Base-by-base conservation (phyloP, 23 tunicate species). In the Halocynthia aurantium region DNA sequence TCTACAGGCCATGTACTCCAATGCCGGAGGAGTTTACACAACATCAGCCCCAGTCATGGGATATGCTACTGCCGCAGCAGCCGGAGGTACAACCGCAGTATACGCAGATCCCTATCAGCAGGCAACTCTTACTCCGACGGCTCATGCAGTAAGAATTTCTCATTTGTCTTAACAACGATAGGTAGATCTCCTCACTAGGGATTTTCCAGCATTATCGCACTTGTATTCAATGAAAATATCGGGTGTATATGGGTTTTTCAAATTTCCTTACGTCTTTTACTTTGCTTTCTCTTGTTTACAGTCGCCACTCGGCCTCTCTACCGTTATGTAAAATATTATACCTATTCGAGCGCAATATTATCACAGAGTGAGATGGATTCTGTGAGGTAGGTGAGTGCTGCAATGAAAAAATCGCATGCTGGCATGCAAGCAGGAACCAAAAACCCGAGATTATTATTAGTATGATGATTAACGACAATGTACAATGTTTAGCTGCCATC, bases 101-200 rank as follows among this genome's bases (percentile, higher is more conserved):
- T 67, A 69, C 55, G 69, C 76, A 8, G 98, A 92, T 90, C 92
- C 98, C 51, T 92, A 92, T 76, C 98, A 92, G 54, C 98, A 92
- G 51, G 87, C 88, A 2, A 84, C 92, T 6, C 80, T 91, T 21
- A 77, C 94, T 10, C 98, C 98, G 7, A 85, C 81, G 49, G 84
- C 98, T 17, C 80, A 83, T 50, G 87, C 85, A 83, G 87, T 88
- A 83, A 78, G 94, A 20, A 51, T 0, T 9, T n/a, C 10, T 22
- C 20, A 11, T 67, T 72, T 49, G 50, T 13, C 11, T 40, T 72
- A 12, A 21, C 44, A 31, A 31, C 44, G 44, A 31, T 31, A 31
- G 44, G 44, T 31, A 31, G 44, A 31, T 31, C 44, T 31, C 44
- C 44, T 31, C 44, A 31, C 44, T 31, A 31, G 44, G 44, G 44